A percentile compares a stretch with the other conserved stretches of the same genome.
These are phyloP conservation scores for Pseudorectes ferrugineus DNA, from an alignment of 2,113 vertebrate species.

Conservation along the genomic window DNA sequence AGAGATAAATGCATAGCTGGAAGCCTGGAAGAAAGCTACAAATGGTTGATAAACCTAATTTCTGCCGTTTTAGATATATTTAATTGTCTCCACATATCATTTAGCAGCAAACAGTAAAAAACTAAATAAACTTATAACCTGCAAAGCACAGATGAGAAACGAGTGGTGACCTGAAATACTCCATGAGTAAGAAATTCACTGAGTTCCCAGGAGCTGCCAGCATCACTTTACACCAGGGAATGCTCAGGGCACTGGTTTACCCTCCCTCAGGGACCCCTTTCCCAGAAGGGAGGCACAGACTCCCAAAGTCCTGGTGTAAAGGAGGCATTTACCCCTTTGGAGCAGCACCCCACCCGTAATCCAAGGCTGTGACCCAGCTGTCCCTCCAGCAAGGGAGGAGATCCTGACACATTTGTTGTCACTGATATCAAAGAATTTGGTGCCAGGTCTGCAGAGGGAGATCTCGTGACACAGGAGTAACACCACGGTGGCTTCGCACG, in stretches of 20 bases:
- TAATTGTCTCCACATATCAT: background rate
- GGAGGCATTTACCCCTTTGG: background rate
- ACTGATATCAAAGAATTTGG: constrained; percentile 60
- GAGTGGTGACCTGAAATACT: background rate
- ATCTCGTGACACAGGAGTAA: background rate
- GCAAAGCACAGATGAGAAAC: background rate
- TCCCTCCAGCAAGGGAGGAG: constrained; percentile 44
- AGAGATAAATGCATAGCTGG: background rate
- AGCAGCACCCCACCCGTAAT: constrained; percentile 45
- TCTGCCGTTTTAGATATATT: background rate
- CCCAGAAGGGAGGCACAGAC: background rate
- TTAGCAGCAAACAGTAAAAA: background rate
- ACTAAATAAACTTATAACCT: background rate
- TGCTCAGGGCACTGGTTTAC: rapidly evolving
- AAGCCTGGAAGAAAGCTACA: background rate
- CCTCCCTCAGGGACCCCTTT: background rate
- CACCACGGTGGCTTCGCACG: rapidly evolving
- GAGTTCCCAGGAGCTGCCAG: background rate
- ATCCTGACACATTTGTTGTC: constrained; percentile 41
- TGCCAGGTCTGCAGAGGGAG: background rate
- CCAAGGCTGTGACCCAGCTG: constrained; percentile 58
- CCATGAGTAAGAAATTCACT: background rate
- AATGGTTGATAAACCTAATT: background rate
- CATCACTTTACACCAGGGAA: background rate
- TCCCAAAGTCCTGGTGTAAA: background rate